Percentiles rank a stretch among this genome's conserved stretches.
Evolutionary conservation across 35 echinoderm and acorn worm genomes (phyloP).

Genomic region (Patiria miniata): DNA sequence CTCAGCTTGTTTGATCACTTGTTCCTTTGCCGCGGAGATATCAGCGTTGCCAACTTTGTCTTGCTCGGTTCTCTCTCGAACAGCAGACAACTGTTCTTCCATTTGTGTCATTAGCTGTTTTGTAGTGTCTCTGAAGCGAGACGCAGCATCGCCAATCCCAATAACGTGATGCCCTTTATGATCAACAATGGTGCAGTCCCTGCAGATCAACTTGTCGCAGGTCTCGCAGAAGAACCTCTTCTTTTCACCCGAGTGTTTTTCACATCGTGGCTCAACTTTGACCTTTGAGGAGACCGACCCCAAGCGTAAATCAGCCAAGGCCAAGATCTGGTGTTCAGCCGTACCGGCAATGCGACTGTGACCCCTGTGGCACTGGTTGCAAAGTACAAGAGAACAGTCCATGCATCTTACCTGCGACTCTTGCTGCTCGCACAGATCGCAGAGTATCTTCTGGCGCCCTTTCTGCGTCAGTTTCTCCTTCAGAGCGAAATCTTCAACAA

Average conservation of each 20-base stretch:
- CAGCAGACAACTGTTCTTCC: too few species aligned
- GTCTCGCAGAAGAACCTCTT: too few species aligned
- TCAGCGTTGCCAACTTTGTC: too few species aligned
- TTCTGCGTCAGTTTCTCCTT: not conserved
- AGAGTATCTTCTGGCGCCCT: not conserved
- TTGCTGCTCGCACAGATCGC: not conserved
- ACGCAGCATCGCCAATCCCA: too few species aligned
- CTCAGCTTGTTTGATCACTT: too few species aligned
- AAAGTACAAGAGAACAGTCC: slow-evolving; percentile 36
- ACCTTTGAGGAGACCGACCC: not conserved
- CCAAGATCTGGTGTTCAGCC: not conserved
- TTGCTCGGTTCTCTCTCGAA: too few species aligned
- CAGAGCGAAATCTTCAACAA: slow-evolving; percentile 39
- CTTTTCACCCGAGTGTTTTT: not conserved
- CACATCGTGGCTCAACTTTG: slow-evolving; percentile 23
- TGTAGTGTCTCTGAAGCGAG: too few species aligned
- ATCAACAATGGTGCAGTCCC: too few species aligned
- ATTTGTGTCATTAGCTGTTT: too few species aligned
- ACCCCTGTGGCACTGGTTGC: not conserved
- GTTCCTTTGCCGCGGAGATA: too few species aligned
- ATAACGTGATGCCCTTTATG: too few species aligned
- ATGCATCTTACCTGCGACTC: not conserved
- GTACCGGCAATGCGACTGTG: slow-evolving; percentile 28
- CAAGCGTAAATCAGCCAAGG: not conserved
- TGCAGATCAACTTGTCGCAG: too few species aligned